Evolutionary conservation across 2,888 invertebrate genomes (phyloP).

Genomic region (Choreutis nemorana): DNA sequence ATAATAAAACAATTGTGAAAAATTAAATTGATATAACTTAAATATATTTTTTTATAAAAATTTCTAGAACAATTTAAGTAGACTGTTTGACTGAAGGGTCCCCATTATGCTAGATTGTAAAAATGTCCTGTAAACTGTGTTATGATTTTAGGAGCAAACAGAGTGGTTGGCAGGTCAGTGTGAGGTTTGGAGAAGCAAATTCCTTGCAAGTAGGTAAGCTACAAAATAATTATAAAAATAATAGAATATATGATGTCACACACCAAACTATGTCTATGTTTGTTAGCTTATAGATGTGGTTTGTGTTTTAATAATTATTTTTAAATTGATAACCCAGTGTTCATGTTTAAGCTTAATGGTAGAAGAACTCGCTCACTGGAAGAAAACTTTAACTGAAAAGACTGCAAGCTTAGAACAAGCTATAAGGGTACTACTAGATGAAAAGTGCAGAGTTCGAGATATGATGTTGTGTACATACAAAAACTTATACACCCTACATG

Average conservation of each 20-base stretch:
- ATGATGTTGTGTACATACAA: constrained; percentile 70
- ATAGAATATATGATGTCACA: background rate
- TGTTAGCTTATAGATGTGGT: constrained; percentile 2
- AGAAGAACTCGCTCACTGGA: constrained; percentile 89
- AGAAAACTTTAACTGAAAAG: constrained; percentile 77
- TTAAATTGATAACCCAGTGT: background rate
- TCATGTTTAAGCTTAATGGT: constrained; percentile 81
- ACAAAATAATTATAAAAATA: background rate
- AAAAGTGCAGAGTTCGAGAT: constrained; percentile 70
- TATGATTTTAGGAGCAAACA: constrained; percentile 74
- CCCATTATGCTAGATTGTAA: no score
- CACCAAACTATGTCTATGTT: no score
- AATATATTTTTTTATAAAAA: no score
- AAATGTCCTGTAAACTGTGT: no score
- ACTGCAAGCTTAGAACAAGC: constrained; percentile 74
- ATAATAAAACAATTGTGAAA: no score
- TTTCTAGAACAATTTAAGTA: no score
- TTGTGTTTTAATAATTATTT: constrained; percentile 1
- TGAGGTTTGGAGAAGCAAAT: constrained; percentile 97
- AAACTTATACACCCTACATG: constrained; percentile 60
- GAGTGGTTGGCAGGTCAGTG: constrained; percentile 94
- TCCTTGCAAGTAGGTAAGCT: constrained; percentile 85
- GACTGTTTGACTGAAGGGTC: no score
- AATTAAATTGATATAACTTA: no score
- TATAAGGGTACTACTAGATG: constrained; percentile 74